These are phyloP conservation scores for Myripristis jacobus DNA, from an alignment of 2,797 vertebrate species.

Conservation along the genomic window DNA sequence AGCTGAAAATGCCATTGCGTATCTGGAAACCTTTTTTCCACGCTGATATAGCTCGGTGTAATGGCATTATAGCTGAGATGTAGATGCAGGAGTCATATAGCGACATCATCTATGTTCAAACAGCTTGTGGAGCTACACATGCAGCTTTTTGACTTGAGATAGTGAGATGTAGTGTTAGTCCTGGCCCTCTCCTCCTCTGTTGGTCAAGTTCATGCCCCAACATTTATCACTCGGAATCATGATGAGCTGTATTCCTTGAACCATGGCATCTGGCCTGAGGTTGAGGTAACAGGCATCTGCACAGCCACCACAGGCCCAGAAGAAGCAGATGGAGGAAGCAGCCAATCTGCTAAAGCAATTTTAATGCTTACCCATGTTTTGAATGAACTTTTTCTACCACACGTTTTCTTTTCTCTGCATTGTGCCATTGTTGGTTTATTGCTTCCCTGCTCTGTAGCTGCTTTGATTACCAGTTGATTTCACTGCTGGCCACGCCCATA, in stretches of 20 bases:
- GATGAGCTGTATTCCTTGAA: slow-evolving; percentile 38
- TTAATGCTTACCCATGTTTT: background rate
- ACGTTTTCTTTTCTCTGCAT: slow-evolving; percentile 15
- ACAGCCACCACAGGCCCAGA: slow-evolving; percentile 31
- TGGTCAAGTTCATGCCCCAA: slow-evolving; percentile 45
- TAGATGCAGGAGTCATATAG: background rate
- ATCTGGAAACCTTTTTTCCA: slow-evolving; percentile 17
- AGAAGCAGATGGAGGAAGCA: slow-evolving; percentile 30
- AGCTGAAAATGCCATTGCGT: background rate
- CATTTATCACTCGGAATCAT: slow-evolving; percentile 53
- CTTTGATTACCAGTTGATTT: too few species aligned
- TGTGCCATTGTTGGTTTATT: background rate
- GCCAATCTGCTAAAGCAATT: slow-evolving; percentile 15
- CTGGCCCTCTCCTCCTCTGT: slow-evolving; percentile 41
- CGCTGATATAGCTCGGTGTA: background rate
- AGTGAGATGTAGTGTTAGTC: slow-evolving; percentile 32
- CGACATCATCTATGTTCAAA: slow-evolving; percentile 32
- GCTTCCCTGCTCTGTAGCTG: too few species aligned
- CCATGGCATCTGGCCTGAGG: slow-evolving; percentile 45
- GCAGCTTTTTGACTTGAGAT: slow-evolving; percentile 8
- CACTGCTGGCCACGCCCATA: background rate
- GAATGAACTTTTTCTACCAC: background rate
- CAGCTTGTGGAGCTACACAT: slow-evolving; percentile 8
- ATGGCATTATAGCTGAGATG: background rate
- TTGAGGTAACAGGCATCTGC: slow-evolving; percentile 29